Percentiles rank a stretch among this genome's conserved stretches.
Conservation (phyloP, 2,797 vertebrate species). For the Labeo calbasu region DNA sequence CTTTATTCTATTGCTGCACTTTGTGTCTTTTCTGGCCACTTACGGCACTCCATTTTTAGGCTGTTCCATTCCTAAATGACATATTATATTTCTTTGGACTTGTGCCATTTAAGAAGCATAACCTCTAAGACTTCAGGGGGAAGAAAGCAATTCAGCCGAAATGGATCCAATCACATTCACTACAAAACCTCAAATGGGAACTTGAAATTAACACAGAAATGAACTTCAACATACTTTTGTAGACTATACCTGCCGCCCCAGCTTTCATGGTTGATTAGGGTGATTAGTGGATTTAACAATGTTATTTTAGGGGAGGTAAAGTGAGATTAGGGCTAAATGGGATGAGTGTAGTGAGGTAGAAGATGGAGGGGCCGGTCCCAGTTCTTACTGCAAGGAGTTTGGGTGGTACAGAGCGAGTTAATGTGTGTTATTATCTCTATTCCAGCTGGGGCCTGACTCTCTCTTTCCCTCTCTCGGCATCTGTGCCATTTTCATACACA, state of each 20-base stretch:
- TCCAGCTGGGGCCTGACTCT: slow-evolving; percentile 54
- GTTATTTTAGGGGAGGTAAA: slow-evolving; percentile 78
- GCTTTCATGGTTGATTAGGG: slow-evolving; percentile 76
- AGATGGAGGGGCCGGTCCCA: slow-evolving; percentile 65
- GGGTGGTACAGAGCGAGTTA: slow-evolving; percentile 46
- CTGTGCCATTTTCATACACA: slow-evolving; percentile 1
- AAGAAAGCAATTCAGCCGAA: background rate
- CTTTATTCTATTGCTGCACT: slow-evolving; percentile 12
- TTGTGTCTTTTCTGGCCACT: slow-evolving; percentile 32
- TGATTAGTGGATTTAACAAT: slow-evolving; percentile 74
- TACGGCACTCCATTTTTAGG: slow-evolving; percentile 25
- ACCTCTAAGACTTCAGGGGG: background rate
- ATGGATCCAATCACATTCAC: background rate
- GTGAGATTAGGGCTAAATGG: slow-evolving; percentile 77
- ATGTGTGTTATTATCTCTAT: slow-evolving; percentile 39
- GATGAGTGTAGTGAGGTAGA: slow-evolving; percentile 80
- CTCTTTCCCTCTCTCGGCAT: slow-evolving; percentile 49
- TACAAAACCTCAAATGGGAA: background rate
- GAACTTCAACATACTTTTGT: background rate
- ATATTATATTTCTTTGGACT: slow-evolving; percentile 13
- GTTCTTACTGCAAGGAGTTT: slow-evolving; percentile 68
- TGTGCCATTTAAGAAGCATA: background rate
- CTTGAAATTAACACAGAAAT: slow-evolving; percentile 7
- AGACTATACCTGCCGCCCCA: slow-evolving; percentile 65
- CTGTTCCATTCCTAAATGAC: slow-evolving; percentile 3